Conservation (phyloP, 2,113 vertebrate genomes). For the Copsychus sechellarum region DNA sequence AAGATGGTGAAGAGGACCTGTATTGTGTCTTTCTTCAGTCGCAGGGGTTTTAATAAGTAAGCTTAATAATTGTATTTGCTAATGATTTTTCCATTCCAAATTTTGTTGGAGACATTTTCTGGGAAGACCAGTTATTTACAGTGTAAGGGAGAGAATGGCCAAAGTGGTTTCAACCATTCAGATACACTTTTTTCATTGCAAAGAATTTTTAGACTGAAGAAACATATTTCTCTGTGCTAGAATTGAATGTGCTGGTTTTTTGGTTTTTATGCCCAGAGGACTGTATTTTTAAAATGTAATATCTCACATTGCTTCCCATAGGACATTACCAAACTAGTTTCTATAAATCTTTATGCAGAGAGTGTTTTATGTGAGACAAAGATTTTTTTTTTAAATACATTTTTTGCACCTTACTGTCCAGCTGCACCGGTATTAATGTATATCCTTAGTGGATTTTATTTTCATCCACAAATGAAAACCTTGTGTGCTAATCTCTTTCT, state of each 20-base stretch:
- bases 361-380: constrained; percentile 6
- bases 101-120: not conserved
- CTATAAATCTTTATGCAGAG: not conserved
- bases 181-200: not conserved
- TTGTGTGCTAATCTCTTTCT: not conserved
- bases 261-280: not conserved
- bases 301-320: not conserved
- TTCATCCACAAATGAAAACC: not conserved
- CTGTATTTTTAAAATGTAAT: not conserved
- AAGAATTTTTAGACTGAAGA: not conserved
- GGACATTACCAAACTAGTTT: not conserved
- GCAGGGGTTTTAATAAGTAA: not conserved
- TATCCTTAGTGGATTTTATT: not conserved
- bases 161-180: not conserved
- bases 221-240: not conserved
- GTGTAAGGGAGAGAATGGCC: not conserved
- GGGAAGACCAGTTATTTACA: not conserved
- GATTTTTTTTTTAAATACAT: not conserved
- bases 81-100: not conserved
- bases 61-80: not conserved
- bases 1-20: not conserved
- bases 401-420: not conserved
- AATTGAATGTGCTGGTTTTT: not conserved
- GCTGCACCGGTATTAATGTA: not conserved
- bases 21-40: not conserved